Evolutionary conservation across 2,888 invertebrate species (phyloP), one percentile per base, ranked within the genome.

Genomic region (Thereva nobilitata): DNA sequence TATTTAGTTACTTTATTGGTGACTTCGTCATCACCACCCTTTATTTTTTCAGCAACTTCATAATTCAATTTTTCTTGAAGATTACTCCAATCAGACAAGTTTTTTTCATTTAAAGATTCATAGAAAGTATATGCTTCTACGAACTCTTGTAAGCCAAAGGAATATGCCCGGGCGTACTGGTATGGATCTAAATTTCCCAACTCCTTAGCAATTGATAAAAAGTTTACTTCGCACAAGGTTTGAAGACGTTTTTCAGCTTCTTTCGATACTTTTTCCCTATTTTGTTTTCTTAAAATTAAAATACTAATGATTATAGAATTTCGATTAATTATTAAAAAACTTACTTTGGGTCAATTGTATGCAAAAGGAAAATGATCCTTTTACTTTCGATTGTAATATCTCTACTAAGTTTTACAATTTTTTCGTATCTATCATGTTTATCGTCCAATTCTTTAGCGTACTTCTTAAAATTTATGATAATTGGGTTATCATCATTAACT

Each of bases 381-480:
- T 96, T 96, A 79, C 94, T 93, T 76, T 95, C 93, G 72, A 94
- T 93, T 0, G 93, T 94, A 23, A 94, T 86, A 76, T 94, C 95
- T 37, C 94, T 84, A 70, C 90, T 87, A 0, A 90, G 78, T 80
- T 95, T 94, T 0, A 94, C 86, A 40, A 95, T 85, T 52, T 92
- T 83, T 77, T 95, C 95, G 74, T 90, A 86, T 69, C 91, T 86
- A 78, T 95, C 94, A 74, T 95, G 91, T 71, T 90, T 89, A 0
- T 83, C 83, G 73, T 92, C 93, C 44, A 95, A 79, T 75, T 88
- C 87, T 0, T 75, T 67, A 0, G 89, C 84, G 74, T 86, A 90
- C n/a, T 79, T 77, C 72, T 83, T 84, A 77, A 92, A 92, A 50
- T 73, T 73, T 0, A 69, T 40, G 8, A 78, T 72, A 0, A 80